A percentile compares a stretch with the other conserved stretches of the same genome.
Conservation (phyloP, 2,113 vertebrate species). For the Oreochromis niloticus region DNA sequence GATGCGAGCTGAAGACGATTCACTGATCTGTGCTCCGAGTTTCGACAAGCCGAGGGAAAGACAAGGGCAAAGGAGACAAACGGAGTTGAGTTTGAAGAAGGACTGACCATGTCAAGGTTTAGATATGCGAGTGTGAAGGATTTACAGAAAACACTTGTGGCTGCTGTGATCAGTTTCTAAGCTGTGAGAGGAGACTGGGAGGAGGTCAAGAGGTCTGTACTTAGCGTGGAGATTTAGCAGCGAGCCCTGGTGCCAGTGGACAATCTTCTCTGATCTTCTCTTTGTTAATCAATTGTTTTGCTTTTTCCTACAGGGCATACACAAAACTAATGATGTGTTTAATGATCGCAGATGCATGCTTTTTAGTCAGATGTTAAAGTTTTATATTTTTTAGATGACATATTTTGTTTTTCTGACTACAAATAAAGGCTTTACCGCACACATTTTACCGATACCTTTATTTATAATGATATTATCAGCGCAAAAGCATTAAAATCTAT, state of each 20-base stretch:
- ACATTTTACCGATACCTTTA: neutral
- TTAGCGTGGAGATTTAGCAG: slow-evolving; percentile 15
- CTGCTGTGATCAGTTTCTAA: neutral
- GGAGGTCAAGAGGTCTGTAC: slow-evolving; percentile 4
- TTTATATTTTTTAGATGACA: neutral
- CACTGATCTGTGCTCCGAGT: slow-evolving; percentile 31
- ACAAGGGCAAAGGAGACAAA: slow-evolving; percentile 39
- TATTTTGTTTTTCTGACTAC: neutral
- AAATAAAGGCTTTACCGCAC: neutral
- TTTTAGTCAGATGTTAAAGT: neutral
- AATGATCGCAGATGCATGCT: neutral
- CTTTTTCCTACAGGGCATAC: neutral
- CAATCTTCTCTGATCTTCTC: slow-evolving; percentile 3
- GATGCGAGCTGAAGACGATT: slow-evolving; percentile 46
- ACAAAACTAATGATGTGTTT: neutral
- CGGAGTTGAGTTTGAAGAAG: slow-evolving; percentile 4
- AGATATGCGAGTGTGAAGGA: neutral
- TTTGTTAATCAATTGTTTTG: neutral
- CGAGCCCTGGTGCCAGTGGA: neutral
- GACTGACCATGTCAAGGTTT: neutral
- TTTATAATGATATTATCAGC: neutral
- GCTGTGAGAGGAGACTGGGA: neutral
- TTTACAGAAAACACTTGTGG: slow-evolving; percentile 8
- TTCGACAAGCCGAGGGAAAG: neutral
- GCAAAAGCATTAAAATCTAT: neutral